These are phyloP conservation scores for Neosilurus mollespiculum DNA, from an alignment of 2,797 vertebrate species.

Conservation along the genomic window DNA sequence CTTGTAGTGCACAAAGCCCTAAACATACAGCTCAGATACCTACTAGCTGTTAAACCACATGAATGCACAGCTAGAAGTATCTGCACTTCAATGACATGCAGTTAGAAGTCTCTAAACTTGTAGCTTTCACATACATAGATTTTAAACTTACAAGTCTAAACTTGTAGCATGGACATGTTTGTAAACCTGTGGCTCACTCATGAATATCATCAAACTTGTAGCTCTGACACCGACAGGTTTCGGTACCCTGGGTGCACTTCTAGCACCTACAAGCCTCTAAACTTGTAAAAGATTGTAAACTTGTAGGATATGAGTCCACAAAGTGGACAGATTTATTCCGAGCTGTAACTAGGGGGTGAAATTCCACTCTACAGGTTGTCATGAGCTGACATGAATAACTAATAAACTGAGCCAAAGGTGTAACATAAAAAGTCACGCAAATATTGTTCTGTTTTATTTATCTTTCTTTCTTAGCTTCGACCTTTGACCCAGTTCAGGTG, in stretches of 20 bases:
- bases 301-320: not conserved
- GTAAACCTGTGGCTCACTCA: not conserved
- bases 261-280: not conserved
- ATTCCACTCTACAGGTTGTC: not conserved
- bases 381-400: not conserved
- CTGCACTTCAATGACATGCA: not conserved
- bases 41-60: not conserved
- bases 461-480: conserved; percentile 30
- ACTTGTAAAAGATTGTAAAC: not conserved
- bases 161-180: not conserved
- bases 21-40: not conserved
- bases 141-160: not conserved
- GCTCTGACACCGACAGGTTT: not conserved
- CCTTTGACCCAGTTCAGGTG: conserved; percentile 40
- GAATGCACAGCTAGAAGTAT: not conserved
- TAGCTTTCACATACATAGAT: not conserved
- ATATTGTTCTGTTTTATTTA: not conserved
- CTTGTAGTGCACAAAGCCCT: not conserved
- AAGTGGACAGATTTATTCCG: not conserved
- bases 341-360: not conserved
- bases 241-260: not conserved
- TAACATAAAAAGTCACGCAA: not conserved
- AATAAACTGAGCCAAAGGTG: not conserved
- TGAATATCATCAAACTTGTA: not conserved
- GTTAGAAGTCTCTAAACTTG: not conserved